These are phyloP conservation scores for Capricornis sumatraensis DNA, from an alignment of 2,113 vertebrate species.

Conservation along the genomic window DNA sequence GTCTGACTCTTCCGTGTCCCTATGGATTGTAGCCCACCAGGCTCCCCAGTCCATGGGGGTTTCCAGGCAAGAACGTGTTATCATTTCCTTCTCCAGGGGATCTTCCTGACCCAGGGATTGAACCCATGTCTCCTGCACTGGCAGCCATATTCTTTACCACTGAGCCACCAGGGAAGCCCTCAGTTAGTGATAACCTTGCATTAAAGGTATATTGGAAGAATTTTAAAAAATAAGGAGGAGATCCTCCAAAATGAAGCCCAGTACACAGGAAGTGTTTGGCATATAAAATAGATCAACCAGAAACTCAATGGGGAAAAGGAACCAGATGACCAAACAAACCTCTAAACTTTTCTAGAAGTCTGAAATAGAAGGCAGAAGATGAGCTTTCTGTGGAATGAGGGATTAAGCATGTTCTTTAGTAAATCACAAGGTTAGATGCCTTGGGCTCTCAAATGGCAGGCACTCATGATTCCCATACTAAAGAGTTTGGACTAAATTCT, in stretches of 20 bases:
- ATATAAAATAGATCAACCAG: background rate
- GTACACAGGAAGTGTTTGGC: background rate
- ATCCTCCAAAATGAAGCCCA: background rate
- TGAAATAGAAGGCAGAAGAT: background rate
- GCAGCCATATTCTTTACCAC: background rate
- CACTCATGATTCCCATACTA: background rate
- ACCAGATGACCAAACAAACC: background rate
- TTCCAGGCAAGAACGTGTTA: background rate
- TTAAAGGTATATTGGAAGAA: background rate
- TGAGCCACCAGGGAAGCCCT: background rate
- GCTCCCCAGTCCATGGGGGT: background rate
- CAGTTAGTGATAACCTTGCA: background rate
- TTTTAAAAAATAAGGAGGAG: background rate
- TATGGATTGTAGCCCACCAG: background rate
- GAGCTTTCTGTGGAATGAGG: background rate
- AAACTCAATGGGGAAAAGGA: background rate
- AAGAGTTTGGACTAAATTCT: background rate
- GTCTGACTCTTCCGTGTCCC: rapidly evolving
- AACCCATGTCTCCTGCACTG: background rate
- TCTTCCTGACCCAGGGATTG: background rate
- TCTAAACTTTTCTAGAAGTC: background rate
- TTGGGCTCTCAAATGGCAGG: background rate
- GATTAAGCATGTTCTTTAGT: background rate
- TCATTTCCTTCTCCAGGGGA: background rate
- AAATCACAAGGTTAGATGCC: background rate